phyloP scores from a whole-genome alignment of 2,888 invertebrate species.

The Embidobia sp. region DNA sequence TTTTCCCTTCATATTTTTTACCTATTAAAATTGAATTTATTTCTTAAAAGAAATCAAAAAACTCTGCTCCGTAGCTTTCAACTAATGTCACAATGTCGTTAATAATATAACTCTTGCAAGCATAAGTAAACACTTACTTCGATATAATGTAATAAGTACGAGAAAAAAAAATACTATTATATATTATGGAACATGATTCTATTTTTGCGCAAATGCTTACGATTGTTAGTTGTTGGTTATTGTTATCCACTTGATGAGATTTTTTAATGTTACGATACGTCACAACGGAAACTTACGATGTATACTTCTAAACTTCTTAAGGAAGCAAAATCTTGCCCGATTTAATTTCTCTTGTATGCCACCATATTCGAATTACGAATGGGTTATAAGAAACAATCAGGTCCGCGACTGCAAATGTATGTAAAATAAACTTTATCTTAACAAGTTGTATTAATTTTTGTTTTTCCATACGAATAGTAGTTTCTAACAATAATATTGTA shows the following conservation, averaged over 20 bases:
- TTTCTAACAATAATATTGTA: not conserved
- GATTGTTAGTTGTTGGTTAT: conserved; percentile 81
- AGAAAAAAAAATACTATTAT: conserved; percentile 51
- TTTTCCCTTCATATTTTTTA: too few species aligned
- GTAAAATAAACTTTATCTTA: conserved; percentile 47
- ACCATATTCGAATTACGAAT: conserved; percentile 40
- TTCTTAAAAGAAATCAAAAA: too few species aligned
- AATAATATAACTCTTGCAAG: conserved; percentile 47
- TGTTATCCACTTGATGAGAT: conserved; percentile 80
- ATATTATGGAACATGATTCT: conserved; percentile 67
- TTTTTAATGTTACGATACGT: conserved; percentile 78
- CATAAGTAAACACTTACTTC: conserved; percentile 57
- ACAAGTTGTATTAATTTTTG: conserved; percentile 2
- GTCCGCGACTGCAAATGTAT: conserved; percentile 36
- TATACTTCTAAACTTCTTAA: conserved; percentile 43
- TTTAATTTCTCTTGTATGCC: conserved; percentile 19
- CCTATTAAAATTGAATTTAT: too few species aligned
- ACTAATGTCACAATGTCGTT: conserved; percentile 38
- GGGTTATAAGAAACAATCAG: conserved; percentile 11
- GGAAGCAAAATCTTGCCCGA: conserved; percentile 27
- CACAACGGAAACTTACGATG: conserved; percentile 65
- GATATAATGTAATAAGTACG: conserved; percentile 62
- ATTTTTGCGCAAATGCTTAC: conserved; percentile 80
- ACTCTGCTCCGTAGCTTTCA: conserved; percentile 30
- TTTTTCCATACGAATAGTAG: not conserved